A percentile compares a stretch with the other conserved stretches of the same genome.
Conservation (phyloP, 1,140 invertebrate species). For the Calycopis cecrops region DNA sequence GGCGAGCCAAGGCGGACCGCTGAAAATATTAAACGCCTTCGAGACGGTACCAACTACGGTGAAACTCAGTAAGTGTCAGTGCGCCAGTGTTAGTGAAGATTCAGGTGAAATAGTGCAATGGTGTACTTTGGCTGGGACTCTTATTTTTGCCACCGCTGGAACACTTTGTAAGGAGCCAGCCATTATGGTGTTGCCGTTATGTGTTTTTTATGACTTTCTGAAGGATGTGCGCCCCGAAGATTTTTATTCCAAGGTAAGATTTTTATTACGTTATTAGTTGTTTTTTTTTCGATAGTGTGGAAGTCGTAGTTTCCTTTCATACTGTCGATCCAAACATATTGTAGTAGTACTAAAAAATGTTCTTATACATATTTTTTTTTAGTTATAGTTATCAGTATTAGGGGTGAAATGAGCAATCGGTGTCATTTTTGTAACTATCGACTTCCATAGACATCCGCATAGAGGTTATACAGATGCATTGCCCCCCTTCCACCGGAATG, state of each 20-base stretch:
- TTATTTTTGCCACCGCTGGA: slow-evolving; percentile 79
- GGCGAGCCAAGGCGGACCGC: slow-evolving; percentile 52
- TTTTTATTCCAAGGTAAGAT: slow-evolving; percentile 67
- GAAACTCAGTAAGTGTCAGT: slow-evolving; percentile 60
- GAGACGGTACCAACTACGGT: slow-evolving; percentile 45
- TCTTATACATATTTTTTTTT: too few relatives aligned
- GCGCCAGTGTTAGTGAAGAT: slow-evolving; percentile 62
- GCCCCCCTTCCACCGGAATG: too few relatives aligned
- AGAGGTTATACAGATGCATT: too few relatives aligned
- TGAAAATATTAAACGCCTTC: slow-evolving; percentile 56
- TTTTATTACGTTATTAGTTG: slow-evolving; percentile 8
- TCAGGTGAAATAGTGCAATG: slow-evolving; percentile 66
- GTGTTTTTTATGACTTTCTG: slow-evolving; percentile 84
- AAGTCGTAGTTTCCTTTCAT: too few relatives aligned
- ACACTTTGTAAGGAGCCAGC: slow-evolving; percentile 95
- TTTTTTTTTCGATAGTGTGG: too few relatives aligned
- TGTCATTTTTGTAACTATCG: too few relatives aligned
- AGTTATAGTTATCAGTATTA: too few relatives aligned
- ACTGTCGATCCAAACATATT: too few relatives aligned
- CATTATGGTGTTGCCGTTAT: slow-evolving; percentile 91
- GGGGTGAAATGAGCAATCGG: too few relatives aligned
- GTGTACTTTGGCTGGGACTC: slow-evolving; percentile 76
- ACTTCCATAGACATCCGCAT: too few relatives aligned
- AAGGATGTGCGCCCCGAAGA: slow-evolving; percentile 65
- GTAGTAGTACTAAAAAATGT: too few relatives aligned